phyloP scores from a whole-genome alignment of 2,888 invertebrate genomes.

The Drosophila quinaria region DNA sequence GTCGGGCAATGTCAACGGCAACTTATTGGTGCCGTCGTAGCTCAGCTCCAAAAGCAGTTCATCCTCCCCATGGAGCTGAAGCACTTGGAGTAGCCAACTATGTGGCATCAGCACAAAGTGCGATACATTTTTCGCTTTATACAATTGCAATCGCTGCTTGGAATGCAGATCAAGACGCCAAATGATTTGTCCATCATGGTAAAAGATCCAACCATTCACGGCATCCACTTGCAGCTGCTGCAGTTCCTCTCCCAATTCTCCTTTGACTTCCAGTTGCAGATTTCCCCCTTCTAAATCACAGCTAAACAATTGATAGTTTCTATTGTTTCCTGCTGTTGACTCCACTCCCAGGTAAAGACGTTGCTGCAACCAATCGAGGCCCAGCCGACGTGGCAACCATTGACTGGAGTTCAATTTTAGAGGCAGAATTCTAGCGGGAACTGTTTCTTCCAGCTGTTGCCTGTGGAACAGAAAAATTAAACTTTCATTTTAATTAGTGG shows the following conservation, averaged over 20 bases:
- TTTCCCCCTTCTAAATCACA: slow-evolving; percentile 32
- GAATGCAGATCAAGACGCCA: slow-evolving; percentile 65
- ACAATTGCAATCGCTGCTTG: slow-evolving; percentile 15
- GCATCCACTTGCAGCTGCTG: slow-evolving; percentile 96
- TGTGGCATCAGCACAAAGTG: slow-evolving; percentile 63
- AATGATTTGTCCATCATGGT: slow-evolving; percentile 85
- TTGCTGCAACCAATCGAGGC: slow-evolving; percentile 95
- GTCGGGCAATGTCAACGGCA: slow-evolving; percentile 2
- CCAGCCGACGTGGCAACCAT: slow-evolving; percentile 90
- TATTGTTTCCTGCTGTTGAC: slow-evolving; percentile 22
- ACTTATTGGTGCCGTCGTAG: slow-evolving; percentile 67
- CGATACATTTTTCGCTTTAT: slow-evolving; percentile 24
- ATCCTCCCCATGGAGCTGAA: slow-evolving; percentile 35
- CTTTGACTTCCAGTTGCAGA: neutral
- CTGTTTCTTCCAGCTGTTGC: slow-evolving; percentile 21
- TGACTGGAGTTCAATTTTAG: slow-evolving; percentile 75
- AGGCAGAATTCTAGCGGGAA: slow-evolving; percentile 68
- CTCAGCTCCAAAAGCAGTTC: slow-evolving; percentile 67
- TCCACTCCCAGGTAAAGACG: slow-evolving; percentile 93
- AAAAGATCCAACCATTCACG: slow-evolving; percentile 95
- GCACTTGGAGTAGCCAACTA: slow-evolving; percentile 67
- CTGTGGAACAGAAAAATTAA: neutral
- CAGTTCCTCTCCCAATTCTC: slow-evolving; percentile 84
- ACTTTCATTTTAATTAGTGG: too few relatives aligned
- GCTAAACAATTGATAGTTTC: slow-evolving; percentile 31